Base-by-base conservation (phyloP, 2,797 vertebrate species). In the Hoplostethus mediterraneus region DNA sequence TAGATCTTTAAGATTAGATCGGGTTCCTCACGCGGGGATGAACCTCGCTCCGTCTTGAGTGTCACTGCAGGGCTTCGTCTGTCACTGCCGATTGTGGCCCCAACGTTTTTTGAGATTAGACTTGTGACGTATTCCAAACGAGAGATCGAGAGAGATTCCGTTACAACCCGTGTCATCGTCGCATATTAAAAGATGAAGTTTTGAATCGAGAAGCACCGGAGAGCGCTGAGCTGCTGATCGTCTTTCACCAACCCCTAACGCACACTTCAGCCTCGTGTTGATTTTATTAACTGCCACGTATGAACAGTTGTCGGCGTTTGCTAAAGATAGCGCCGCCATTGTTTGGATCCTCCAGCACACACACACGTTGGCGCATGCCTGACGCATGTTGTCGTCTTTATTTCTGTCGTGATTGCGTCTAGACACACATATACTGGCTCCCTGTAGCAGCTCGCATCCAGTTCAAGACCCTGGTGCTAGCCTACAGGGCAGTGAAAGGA, bases 251-350 rank as follows among this genome's bases (percentile, higher is more conserved):
- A 17, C 58, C 5, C 4, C 2, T 21, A 12, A 8, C 30, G 48
- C 62, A 40, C 73, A 63, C 68, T 66, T 67, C 57, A 11, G 44
- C 58, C 72, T 61, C 38, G 66, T 80, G 71, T 49, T 75, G 69
- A 77, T 80, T 80, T 83, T 80, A 87, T 82, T 60, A 75, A 72
- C 63, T 10, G 70, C 59, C 2, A 1, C 38, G 63, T 33, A 14
- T 7, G 28, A 78, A 5, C 89, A 90, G 87, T 74, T 89, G 89
- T 66, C 73, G 48, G 75, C 48, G 17, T 7, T 21, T 21, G 63
- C 85, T 83, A 87, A 86, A 87, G 62, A 84, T 87, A 89, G 82
- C 38, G 0, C 53, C 38, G 0, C 53, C 68, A 69, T 86, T 92
- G 88, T 90, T 80, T 71, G 40, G 73, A 62, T 57, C 58, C 63